Evolutionary conservation across 2,113 vertebrate species (phyloP).

Genomic region (Ptilorrhoa leucosticta): DNA sequence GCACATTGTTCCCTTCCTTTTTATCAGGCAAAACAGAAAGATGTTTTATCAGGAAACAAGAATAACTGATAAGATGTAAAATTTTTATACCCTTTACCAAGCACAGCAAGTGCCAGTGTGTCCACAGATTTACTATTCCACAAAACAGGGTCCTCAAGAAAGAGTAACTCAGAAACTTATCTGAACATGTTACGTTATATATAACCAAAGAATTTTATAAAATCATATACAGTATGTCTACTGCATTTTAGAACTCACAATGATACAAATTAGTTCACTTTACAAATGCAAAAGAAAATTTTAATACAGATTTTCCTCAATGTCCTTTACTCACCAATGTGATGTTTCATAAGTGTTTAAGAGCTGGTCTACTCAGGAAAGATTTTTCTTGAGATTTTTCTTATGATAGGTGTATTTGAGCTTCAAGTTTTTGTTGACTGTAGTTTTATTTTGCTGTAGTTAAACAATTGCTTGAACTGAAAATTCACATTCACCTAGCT

Average conservation of each 20-base stretch:
- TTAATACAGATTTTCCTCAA: not conserved
- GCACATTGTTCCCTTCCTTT: not conserved
- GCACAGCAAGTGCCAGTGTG: not conserved
- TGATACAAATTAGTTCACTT: not conserved
- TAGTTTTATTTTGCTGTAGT: not conserved
- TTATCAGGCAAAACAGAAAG: not conserved
- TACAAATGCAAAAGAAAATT: not conserved
- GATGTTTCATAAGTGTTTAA: not conserved
- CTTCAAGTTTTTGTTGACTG: not conserved
- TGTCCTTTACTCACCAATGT: not conserved
- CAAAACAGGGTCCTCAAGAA: not conserved
- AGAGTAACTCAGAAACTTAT: not conserved
- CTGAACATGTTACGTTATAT: not conserved
- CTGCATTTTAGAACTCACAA: not conserved
- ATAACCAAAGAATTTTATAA: not conserved
- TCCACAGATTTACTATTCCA: not conserved
- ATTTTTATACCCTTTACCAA: not conserved
- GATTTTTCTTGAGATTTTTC: constrained; percentile 19
- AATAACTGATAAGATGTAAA: not conserved
- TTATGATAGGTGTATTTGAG: not conserved
- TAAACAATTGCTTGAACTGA: not conserved
- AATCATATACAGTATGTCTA: not conserved
- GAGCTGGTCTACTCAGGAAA: constrained; percentile 51
- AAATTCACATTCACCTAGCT: not conserved
- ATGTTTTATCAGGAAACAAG: not conserved